phyloP scores from a whole-genome alignment of 2,888 invertebrate genomes.

The Drosophila prolongata region DNA sequence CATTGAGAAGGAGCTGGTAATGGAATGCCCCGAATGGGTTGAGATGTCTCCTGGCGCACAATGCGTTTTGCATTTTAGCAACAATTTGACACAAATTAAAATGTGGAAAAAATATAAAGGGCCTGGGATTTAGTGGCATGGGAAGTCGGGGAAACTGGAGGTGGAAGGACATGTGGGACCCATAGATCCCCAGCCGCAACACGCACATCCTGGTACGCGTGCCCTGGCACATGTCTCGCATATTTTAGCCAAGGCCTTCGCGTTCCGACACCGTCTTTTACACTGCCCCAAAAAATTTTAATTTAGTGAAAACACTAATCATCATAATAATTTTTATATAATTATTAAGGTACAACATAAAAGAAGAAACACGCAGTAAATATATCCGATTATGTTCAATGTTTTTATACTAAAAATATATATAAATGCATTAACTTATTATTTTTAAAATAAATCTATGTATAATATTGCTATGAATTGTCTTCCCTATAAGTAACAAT shows the following conservation, averaged over 20 bases:
- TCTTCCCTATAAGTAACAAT: too few species aligned
- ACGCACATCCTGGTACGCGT: conserved; percentile 38
- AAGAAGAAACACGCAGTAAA: too few species aligned
- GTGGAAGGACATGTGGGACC: conserved; percentile 6
- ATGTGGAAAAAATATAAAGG: conserved; percentile 51
- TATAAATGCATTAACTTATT: too few species aligned
- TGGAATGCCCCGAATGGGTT: conserved; percentile 33
- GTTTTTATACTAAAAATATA: too few species aligned
- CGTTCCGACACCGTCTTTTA: neutral
- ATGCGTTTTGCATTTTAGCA: conserved; percentile 79
- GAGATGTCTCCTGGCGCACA: conserved; percentile 53
- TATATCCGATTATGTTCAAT: too few species aligned
- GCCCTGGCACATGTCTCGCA: conserved; percentile 70
- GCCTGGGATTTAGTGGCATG: neutral
- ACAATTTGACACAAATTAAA: conserved; percentile 81
- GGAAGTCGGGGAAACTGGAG: neutral
- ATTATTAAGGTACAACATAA: too few species aligned
- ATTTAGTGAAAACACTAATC: too few species aligned
- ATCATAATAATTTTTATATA: too few species aligned
- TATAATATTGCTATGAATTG: too few species aligned
- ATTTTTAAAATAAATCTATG: too few species aligned
- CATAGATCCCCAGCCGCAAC: conserved; percentile 30
- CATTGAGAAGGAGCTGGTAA: conserved; percentile 28
- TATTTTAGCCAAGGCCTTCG: conserved; percentile 52
- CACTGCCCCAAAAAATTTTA: neutral